Evolutionary conservation across 2,888 invertebrate genomes (phyloP).

Genomic region (Buathra laborator): DNA sequence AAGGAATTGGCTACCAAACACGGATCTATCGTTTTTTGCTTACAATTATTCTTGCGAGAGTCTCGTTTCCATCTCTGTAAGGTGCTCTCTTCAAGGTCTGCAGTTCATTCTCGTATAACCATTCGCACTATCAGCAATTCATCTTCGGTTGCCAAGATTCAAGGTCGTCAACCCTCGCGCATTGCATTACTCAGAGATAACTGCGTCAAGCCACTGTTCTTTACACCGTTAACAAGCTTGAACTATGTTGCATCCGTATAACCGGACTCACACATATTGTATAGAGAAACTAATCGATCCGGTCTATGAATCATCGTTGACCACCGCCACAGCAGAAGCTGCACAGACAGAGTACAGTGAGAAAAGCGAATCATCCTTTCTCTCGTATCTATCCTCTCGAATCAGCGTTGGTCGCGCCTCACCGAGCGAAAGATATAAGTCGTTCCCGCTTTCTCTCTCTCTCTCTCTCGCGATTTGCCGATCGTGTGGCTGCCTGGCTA

Average conservation of each 20-base stretch:
- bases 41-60: not conserved
- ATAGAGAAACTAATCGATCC: conserved; percentile 42
- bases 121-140: not conserved
- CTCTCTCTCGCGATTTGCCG: not conserved
- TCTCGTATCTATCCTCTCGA: conserved; percentile 50
- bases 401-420: conserved; percentile 61
- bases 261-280: not conserved
- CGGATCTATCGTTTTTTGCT: not conserved
- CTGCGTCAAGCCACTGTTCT: conserved; percentile 15
- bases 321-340: conserved; percentile 14
- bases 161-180: conserved; percentile 21
- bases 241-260: conserved; percentile 33
- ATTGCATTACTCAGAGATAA: conserved; percentile 21
- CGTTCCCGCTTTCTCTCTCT: not conserved
- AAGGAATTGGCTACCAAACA: conserved; percentile 75
- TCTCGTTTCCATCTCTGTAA: not conserved
- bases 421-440: conserved; percentile 49
- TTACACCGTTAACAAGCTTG: conserved; percentile 45
- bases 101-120: not conserved
- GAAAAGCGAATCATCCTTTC: conserved; percentile 47
- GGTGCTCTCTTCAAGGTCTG: not conserved
- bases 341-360: not conserved
- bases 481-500: conserved; percentile 5
- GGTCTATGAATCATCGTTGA: conserved; percentile 55
- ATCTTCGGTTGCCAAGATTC: conserved; percentile 2